Percentiles rank a stretch among this genome's conserved stretches.
These are phyloP conservation scores for Alligator mississippiensis DNA, from an alignment of 2,113 vertebrate genomes.

Conservation along the genomic window DNA sequence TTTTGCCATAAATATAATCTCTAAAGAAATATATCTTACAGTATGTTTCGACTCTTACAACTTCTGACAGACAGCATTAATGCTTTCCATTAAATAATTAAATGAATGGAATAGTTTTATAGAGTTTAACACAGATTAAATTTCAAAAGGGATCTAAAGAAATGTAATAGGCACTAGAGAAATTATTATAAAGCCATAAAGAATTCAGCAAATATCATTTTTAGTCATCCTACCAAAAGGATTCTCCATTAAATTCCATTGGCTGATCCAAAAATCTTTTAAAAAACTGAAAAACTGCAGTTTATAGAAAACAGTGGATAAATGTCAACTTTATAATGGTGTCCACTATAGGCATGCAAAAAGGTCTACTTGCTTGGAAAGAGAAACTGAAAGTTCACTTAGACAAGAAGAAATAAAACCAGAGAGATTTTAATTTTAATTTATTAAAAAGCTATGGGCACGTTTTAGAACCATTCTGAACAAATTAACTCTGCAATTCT, in stretches of 20 bases:
- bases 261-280: background rate
- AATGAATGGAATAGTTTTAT: background rate
- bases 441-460: conserved; percentile 38
- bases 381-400: background rate
- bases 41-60: background rate
- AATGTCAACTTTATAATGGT: background rate
- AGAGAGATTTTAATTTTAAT: background rate
- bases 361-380: background rate
- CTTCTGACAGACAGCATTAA: background rate
- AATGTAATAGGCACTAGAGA: background rate
- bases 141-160: background rate
- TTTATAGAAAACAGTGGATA: background rate
- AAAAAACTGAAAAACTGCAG: background rate
- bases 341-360: background rate
- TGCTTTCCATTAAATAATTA: background rate
- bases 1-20: background rate
- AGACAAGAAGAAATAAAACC: background rate
- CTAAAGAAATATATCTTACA: background rate
- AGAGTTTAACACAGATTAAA: background rate
- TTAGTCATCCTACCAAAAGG: background rate
- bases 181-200: background rate
- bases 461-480: background rate
- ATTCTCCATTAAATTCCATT: background rate
- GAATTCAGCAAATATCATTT: background rate
- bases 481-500: conserved; percentile 4